phyloP scores from a whole-genome alignment of 1,140 invertebrate species.

The Macrotrachela quadricornifera region DNA sequence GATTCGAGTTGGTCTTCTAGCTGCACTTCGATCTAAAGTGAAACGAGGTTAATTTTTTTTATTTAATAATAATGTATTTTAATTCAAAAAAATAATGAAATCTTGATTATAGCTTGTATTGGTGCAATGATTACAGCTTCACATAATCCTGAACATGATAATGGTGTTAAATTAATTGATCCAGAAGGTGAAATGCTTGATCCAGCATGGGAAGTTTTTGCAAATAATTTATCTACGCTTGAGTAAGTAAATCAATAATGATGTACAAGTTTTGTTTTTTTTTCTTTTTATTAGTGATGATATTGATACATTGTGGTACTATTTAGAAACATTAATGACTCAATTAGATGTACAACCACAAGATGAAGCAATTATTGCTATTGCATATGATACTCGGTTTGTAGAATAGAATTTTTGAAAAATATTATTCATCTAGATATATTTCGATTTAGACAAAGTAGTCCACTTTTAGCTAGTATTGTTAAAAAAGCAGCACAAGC shows the following conservation, averaged over 20 bases:
- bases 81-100: background rate
- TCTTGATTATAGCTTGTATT: conserved; percentile 10
- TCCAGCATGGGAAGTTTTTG: conserved; percentile 62
- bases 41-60: conserved; percentile 43
- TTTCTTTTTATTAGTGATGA: too few relatives aligned
- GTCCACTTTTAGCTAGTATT: too few relatives aligned
- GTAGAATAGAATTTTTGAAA: too few relatives aligned
- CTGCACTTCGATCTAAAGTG: conserved; percentile 56
- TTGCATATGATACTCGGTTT: too few relatives aligned
- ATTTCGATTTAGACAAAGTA: too few relatives aligned
- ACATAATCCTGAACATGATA: conserved; percentile 84
- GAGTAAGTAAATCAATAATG: conserved; percentile 6
- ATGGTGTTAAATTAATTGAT: conserved; percentile 89
- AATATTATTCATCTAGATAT: too few relatives aligned
- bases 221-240: conserved; percentile 55
- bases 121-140: conserved; percentile 98
- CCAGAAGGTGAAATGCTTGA: conserved; percentile 87
- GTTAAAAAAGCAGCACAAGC: too few relatives aligned
- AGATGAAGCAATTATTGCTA: too few relatives aligned
- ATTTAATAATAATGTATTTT: too few relatives aligned
- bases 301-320: too few relatives aligned
- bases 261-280: conserved; percentile 21
- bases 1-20: conserved; percentile 72
- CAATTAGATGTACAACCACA: too few relatives aligned
- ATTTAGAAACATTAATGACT: too few relatives aligned